phyloP scores from a whole-genome alignment of 2,797 vertebrate species.

The Aldrovandia affinis region DNA sequence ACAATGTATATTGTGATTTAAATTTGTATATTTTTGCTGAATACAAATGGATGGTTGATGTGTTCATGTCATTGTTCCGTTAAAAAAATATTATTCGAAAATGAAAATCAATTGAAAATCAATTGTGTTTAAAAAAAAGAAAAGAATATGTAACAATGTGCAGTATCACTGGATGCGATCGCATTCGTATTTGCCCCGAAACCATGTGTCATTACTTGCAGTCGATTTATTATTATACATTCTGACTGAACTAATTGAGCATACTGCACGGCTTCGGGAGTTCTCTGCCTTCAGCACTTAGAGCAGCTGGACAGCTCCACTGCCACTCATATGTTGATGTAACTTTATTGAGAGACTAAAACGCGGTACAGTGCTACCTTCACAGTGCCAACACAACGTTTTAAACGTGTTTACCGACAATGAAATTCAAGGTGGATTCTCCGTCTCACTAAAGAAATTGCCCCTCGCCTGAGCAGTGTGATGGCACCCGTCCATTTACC shows the following conservation, averaged over 20 bases:
- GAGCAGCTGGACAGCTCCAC: conserved; percentile 42
- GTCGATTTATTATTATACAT: conserved; percentile 33
- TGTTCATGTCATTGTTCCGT: background rate
- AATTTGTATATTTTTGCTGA: background rate
- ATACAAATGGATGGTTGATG: background rate
- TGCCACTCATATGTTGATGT: background rate
- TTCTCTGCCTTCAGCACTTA: conserved; percentile 44
- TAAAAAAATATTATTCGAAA: background rate
- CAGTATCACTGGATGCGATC: background rate
- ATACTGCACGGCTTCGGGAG: conserved; percentile 15
- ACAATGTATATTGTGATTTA: background rate
- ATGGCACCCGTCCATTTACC: background rate
- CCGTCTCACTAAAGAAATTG: background rate
- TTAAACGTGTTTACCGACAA: background rate
- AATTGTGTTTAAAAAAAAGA: background rate
- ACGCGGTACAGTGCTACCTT: background rate
- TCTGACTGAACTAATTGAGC: conserved; percentile 33
- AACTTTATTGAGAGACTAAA: background rate
- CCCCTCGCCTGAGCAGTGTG: background rate
- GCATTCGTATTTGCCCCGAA: conserved; percentile 11
- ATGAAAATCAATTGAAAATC: background rate
- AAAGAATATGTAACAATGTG: background rate
- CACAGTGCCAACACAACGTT: background rate
- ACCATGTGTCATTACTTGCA: conserved; percentile 26
- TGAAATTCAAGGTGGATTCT: background rate